Percentiles rank a stretch among this genome's conserved stretches.
Evolutionary conservation across 2,888 invertebrate genomes (phyloP).

Genomic region (Anthrax anthrax): DNA sequence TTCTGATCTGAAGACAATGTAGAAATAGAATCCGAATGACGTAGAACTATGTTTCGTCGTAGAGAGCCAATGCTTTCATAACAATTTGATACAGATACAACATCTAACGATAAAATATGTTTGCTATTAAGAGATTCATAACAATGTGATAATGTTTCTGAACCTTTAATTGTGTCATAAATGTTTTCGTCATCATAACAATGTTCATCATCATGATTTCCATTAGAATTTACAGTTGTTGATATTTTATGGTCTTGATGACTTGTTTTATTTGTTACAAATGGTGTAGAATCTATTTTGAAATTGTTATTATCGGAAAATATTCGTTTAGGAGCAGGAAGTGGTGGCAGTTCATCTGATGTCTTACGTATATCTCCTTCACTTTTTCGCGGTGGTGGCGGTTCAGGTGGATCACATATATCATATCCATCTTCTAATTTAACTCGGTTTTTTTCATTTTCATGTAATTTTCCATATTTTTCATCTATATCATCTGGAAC

Average conservation of each 20-base stretch:
- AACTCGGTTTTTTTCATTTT: background rate
- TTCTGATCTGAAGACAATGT: slow-evolving; percentile 33
- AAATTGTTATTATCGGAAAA: slow-evolving; percentile 8
- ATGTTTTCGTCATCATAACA: slow-evolving; percentile 40
- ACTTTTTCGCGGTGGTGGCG: slow-evolving; percentile 9
- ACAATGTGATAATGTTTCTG: slow-evolving; percentile 34
- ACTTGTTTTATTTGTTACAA: slow-evolving; percentile 6
- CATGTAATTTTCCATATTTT: background rate
- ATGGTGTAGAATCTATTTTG: slow-evolving; percentile 9
- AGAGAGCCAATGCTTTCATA: slow-evolving; percentile 31
- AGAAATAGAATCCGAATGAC: slow-evolving; percentile 29
- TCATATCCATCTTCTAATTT: slow-evolving; percentile 26
- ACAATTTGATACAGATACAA: slow-evolving; percentile 30
- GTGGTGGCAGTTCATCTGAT: slow-evolving; percentile 22
- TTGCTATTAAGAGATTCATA: slow-evolving; percentile 22
- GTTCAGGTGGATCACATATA: slow-evolving; percentile 21
- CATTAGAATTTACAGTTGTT: too few relatives aligned
- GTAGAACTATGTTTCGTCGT: slow-evolving; percentile 12
- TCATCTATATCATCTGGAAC: slow-evolving; percentile 17
- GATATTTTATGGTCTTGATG: background rate
- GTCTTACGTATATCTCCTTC: slow-evolving; percentile 20
- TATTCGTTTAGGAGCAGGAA: slow-evolving; percentile 28
- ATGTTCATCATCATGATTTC: background rate
- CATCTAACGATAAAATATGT: slow-evolving; percentile 15
- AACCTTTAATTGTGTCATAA: slow-evolving; percentile 46